phyloP scores from a whole-genome alignment of 2,888 invertebrate genomes.

The Opisthograptis luteolata region DNA sequence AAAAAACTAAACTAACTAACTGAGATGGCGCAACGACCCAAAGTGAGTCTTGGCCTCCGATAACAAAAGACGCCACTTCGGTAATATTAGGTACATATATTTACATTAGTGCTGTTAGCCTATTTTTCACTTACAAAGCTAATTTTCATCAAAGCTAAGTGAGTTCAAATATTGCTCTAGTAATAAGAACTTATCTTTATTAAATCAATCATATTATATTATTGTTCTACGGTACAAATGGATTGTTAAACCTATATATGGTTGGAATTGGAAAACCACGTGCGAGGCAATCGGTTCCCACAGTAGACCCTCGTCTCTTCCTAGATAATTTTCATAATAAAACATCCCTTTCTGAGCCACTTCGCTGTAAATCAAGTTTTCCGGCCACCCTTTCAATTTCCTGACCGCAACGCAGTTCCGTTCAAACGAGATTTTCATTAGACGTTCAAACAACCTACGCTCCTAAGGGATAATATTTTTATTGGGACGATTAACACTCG shows the following conservation, averaged over 20 bases:
- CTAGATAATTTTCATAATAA: constrained; percentile 77
- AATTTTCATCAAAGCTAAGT: too few relatives aligned
- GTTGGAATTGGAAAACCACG: constrained; percentile 34
- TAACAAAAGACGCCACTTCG: too few relatives aligned
- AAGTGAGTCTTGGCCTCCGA: too few relatives aligned
- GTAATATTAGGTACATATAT: too few relatives aligned
- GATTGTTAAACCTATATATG: background rate
- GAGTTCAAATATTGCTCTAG: too few relatives aligned
- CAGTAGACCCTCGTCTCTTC: constrained; percentile 49
- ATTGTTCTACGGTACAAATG: background rate
- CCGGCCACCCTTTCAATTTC: constrained; percentile 76
- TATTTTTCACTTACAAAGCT: too few relatives aligned
- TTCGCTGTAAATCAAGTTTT: constrained; percentile 78
- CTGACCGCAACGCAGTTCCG: constrained; percentile 73
- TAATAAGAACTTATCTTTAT: too few relatives aligned
- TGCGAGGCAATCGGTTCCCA: constrained; percentile 50
- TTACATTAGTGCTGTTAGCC: too few relatives aligned
- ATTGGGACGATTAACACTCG: constrained; percentile 48
- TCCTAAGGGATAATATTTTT: constrained; percentile 54
- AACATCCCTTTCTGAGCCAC: constrained; percentile 74
- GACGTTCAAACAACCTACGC: constrained; percentile 56
- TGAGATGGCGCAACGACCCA: too few relatives aligned
- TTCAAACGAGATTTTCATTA: constrained; percentile 70
- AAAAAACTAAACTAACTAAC: too few relatives aligned
- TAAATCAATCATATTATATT: background rate